Conservation (phyloP, 2,888 invertebrate genomes). For the Caenorhabditis macrosperma region DNA sequence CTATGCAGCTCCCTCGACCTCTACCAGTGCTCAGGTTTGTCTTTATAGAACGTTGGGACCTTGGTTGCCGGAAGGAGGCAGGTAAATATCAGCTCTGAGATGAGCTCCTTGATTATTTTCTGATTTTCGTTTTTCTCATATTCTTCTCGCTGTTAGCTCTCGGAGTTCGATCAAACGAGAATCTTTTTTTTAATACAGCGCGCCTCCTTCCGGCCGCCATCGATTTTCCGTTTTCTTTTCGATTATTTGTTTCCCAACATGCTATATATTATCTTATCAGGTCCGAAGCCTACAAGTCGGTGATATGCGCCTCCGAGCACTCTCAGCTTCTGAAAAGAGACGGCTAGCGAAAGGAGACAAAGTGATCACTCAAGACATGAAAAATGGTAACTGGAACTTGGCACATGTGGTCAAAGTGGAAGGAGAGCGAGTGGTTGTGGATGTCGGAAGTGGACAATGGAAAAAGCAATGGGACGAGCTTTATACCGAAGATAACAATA, state of each 20-base stretch:
- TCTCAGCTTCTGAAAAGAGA: slow-evolving; percentile 25
- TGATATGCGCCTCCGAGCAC: slow-evolving; percentile 17
- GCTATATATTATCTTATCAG: slow-evolving; percentile 10
- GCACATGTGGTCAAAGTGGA: slow-evolving; percentile 18
- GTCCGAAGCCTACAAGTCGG: slow-evolving; percentile 31
- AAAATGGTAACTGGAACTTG: slow-evolving; percentile 49
- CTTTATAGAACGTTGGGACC: background rate
- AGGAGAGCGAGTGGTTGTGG: slow-evolving; percentile 18
- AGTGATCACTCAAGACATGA: slow-evolving; percentile 51
- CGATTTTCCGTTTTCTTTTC: background rate
- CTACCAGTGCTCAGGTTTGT: slow-evolving; percentile 5
- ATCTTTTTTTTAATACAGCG: background rate
- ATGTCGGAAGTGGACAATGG: slow-evolving; percentile 22
- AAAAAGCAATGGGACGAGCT: slow-evolving; percentile 40
- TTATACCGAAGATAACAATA: slow-evolving; percentile 35
- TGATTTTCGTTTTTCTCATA: background rate
- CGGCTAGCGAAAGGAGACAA: slow-evolving; percentile 18
- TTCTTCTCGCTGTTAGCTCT: too few relatives aligned
- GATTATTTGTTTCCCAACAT: background rate
- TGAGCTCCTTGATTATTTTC: background rate
- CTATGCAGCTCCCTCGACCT: background rate
- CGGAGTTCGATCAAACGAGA: too few relatives aligned
- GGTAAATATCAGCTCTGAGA: slow-evolving; percentile 1
- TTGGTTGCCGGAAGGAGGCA: slow-evolving; percentile 9
- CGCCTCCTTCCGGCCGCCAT: background rate